Conservation (phyloP, 2,888 invertebrate genomes). For the Scaptomyza tumidula region DNA sequence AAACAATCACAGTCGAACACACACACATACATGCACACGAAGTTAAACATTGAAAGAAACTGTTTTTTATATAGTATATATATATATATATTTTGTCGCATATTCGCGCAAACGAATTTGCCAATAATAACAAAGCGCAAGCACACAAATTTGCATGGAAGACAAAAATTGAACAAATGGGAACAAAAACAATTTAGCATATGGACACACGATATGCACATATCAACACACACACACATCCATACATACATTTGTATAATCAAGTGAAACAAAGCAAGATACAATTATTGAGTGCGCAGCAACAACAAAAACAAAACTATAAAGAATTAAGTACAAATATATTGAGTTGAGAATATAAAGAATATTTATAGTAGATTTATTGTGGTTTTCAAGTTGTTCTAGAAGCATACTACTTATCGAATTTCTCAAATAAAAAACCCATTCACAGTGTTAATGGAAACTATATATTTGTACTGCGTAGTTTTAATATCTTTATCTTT, state of each 20-base stretch:
- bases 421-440: background rate
- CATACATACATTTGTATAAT: constrained; percentile 13
- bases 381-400: background rate
- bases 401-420: background rate
- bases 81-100: constrained; percentile 19
- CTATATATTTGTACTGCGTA: constrained; percentile 1
- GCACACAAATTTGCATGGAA: constrained; percentile 61
- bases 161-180: constrained; percentile 43
- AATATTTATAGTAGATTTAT: background rate
- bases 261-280: constrained; percentile 35
- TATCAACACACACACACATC: background rate
- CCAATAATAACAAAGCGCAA: constrained; percentile 14
- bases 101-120: constrained; percentile 29
- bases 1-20: constrained; percentile 26
- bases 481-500: background rate
- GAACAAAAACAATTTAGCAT: constrained; percentile 41
- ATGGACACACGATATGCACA: constrained; percentile 25
- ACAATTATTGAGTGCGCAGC: constrained; percentile 29
- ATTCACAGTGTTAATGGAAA: background rate
- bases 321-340: constrained; percentile 24
- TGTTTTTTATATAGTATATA: constrained; percentile 17
- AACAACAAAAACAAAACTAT: constrained; percentile 6
- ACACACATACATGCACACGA: constrained; percentile 7
- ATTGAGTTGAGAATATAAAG: background rate
- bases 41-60: constrained; percentile 7